Evolutionary conservation across 1,140 invertebrate species (phyloP).

Genomic region (Homarus americanus): DNA sequence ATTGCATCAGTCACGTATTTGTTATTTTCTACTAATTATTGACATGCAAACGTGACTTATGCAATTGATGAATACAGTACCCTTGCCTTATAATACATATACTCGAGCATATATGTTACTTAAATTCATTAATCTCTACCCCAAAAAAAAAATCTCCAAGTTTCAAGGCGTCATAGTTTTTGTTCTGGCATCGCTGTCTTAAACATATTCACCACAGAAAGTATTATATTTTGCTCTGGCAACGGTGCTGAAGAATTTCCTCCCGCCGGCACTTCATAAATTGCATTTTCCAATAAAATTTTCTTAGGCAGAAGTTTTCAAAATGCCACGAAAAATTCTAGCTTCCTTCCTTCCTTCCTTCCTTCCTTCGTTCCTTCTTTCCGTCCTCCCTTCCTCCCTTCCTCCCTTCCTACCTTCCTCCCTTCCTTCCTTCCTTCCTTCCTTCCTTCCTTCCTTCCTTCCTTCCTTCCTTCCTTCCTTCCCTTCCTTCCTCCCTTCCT

Average conservation of each 20-base stretch:
- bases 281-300: constrained; percentile 4
- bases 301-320: neutral
- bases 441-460: neutral
- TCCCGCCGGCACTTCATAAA: neutral
- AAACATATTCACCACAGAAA: neutral
- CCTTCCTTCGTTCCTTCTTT: neutral
- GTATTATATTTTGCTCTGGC: neutral
- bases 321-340: neutral
- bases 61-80: no score
- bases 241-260: neutral
- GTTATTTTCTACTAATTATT: no score
- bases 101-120: no score
- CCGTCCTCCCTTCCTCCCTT: neutral
- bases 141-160: no score
- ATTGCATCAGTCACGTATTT: no score
- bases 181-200: neutral
- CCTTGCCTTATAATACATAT: no score
- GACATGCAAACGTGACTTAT: no score
- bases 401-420: neutral
- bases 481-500: neutral
- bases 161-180: no score
- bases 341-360: no score
- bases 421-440: no score
- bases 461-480: neutral
- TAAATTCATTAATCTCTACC: no score